A percentile compares a stretch with the other conserved stretches of the same genome.
Evolutionary conservation across 2,888 invertebrate genomes (phyloP).

Genomic region (Dryobotodes eremita): DNA sequence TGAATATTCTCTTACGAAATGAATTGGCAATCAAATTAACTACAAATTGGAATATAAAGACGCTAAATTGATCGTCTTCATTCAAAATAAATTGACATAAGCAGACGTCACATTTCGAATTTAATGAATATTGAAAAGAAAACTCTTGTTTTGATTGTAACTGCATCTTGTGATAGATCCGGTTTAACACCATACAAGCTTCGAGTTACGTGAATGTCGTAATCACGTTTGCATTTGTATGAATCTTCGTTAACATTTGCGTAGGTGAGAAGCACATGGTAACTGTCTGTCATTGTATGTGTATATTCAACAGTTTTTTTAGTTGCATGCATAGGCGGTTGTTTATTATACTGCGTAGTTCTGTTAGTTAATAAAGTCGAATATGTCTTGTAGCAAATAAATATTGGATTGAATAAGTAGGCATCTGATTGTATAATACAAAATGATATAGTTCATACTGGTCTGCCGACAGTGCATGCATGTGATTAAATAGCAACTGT

Average conservation of each 20-base stretch:
- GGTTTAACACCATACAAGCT: slow-evolving; percentile 59
- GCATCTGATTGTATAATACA: slow-evolving; percentile 15
- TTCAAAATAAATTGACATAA: slow-evolving; percentile 32
- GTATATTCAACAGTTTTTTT: slow-evolving; percentile 35
- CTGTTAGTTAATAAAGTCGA: slow-evolving; percentile 25
- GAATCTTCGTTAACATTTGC: slow-evolving; percentile 70
- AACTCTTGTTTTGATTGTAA: slow-evolving; percentile 35
- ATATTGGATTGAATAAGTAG: slow-evolving; percentile 19
- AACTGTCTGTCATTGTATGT: slow-evolving; percentile 46
- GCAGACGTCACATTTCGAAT: slow-evolving; percentile 30
- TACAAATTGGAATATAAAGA: slow-evolving; percentile 30
- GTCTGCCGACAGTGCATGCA: not conserved
- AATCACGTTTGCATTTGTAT: slow-evolving; percentile 73
- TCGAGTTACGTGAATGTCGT: slow-evolving; percentile 65
- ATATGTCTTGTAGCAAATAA: slow-evolving; percentile 16
- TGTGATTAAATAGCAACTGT: slow-evolving; percentile 19
- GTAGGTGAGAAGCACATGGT: slow-evolving; percentile 69
- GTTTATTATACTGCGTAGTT: slow-evolving; percentile 27
- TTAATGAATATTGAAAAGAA: slow-evolving; percentile 45
- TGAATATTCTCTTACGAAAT: slow-evolving; percentile 23
- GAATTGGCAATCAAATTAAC: slow-evolving; percentile 23
- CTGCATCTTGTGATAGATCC: slow-evolving; percentile 69
- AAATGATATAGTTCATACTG: slow-evolving; percentile 23
- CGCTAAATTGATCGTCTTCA: slow-evolving; percentile 30
- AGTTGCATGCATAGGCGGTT: slow-evolving; percentile 24